phyloP scores from a whole-genome alignment of 2,888 invertebrate genomes.

The Exephanes ischioxanthus region DNA sequence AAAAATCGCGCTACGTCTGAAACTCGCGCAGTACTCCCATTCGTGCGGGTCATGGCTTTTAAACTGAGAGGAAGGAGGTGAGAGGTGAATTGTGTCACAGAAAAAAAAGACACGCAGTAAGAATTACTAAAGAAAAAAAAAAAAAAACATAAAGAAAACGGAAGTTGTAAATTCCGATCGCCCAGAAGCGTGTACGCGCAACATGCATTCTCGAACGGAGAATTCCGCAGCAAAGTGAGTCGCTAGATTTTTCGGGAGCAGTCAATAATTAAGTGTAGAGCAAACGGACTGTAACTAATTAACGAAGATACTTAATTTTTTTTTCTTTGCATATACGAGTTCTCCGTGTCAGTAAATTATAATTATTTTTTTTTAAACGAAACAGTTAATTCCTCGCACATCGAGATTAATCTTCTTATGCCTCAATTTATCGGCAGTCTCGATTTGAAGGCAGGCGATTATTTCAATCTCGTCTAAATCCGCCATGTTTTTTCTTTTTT shows the following conservation, averaged over 20 bases:
- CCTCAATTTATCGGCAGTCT: constrained; percentile 7
- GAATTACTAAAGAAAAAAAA: constrained; percentile 22
- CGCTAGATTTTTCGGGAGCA: background rate
- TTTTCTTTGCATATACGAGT: background rate
- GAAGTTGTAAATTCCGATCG: constrained; percentile 2
- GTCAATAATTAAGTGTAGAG: background rate
- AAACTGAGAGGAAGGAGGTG: constrained; percentile 84
- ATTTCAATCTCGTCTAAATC: constrained; percentile 31
- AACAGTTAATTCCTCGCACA: background rate
- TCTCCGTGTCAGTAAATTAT: background rate
- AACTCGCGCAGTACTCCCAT: background rate
- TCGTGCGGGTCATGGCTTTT: constrained; percentile 73
- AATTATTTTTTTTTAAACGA: background rate
- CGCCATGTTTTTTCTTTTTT: constrained; percentile 27
- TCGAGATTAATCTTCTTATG: background rate
- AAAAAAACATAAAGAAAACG: background rate
- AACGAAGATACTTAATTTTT: background rate
- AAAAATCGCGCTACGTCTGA: constrained; percentile 6
- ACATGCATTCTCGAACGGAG: background rate
- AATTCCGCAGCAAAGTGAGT: background rate
- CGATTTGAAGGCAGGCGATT: constrained; percentile 28
- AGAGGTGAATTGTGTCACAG: constrained; percentile 78
- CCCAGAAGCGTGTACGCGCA: background rate
- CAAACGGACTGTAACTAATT: constrained; percentile 6
- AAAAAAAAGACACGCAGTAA: constrained; percentile 68